Evolutionary conservation across 2,888 invertebrate species (phyloP), one percentile per base, ranked within the genome.

Genomic region (Tineola bisselliella): DNA sequence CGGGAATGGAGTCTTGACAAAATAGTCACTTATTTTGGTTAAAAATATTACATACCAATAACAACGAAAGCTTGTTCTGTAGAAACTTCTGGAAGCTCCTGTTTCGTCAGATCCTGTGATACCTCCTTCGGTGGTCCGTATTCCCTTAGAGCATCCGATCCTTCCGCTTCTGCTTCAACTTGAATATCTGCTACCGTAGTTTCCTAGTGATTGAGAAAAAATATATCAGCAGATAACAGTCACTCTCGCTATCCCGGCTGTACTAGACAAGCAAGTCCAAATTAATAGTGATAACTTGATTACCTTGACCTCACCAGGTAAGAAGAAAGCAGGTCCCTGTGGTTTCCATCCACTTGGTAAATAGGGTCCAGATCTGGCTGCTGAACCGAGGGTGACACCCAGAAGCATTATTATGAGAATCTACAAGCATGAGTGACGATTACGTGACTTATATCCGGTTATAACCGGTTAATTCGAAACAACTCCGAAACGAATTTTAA

Each of bases 341-440:
- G 86, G 86, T 60, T 68, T 80, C 86, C 86, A 86, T 3, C 86
- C 84, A 63, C 84, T 83, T 0, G 84, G 84, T 17, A 82, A 69
- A 64, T 87, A 87, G 0, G 86, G 86, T 10, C 84, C 86, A 0
- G 84, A 84, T 0, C 81, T 77, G 1, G 79, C 70, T 0, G 68
- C 81, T 0, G 77, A 76, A 11, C 71, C 76, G 8, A 79, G 63
- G 1, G n/a, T 18, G 1, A 63, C n/a, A 17, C 67, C 69, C 19
- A 58, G 33, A n/a, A 84, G 61, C 43, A 76, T 44, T 1, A 79
- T 62, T 33, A 33, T 6, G 4, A 58, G 31, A 25, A 38, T 31
- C 33, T 58, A 12, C 1, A 30, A 25, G 5, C 11, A 15, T 8
- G 12, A 52, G 54, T 25, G 25, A 6, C 6, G 6, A 6, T 2